Conservation (phyloP, 2,113 vertebrate genomes). For the Ranitomeya variabilis region DNA sequence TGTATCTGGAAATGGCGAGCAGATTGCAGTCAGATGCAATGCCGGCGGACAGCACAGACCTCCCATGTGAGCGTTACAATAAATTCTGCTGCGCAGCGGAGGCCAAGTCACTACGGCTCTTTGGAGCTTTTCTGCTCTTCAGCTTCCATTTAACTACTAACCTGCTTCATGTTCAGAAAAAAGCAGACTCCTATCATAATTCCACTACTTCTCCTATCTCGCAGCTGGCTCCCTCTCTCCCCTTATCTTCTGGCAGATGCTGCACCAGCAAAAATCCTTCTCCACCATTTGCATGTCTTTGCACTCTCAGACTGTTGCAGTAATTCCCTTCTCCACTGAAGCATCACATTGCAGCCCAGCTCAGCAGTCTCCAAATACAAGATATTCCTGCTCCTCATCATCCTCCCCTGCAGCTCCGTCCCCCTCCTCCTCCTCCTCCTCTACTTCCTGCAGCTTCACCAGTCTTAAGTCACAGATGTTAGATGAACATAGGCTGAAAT, state of each 20-base stretch:
- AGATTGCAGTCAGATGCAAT: constrained; percentile 1
- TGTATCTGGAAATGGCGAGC: neutral
- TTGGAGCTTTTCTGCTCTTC: neutral
- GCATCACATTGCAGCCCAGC: constrained; percentile 3
- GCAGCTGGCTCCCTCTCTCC: neutral
- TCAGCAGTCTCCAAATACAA: constrained; percentile 25
- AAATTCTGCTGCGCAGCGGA: neutral
- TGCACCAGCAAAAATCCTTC: neutral
- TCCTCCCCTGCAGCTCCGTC: neutral
- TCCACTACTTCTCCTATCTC: neutral
- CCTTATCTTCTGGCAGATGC: neutral
- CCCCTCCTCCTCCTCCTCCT: neutral
- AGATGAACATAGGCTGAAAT: too few species aligned
- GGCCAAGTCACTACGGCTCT: neutral
- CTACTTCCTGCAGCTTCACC: too few species aligned
- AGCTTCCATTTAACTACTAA: neutral
- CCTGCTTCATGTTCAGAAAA: neutral
- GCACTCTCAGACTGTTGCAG: neutral
- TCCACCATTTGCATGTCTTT: constrained; percentile 10
- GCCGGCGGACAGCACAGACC: neutral
- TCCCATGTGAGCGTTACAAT: neutral
- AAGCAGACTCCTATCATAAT: neutral
- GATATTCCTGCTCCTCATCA: neutral
- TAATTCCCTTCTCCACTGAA: constrained; percentile 27
- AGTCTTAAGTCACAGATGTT: too few species aligned